phyloP scores from a whole-genome alignment of 1,140 invertebrate species.

The Thrips palmi region DNA sequence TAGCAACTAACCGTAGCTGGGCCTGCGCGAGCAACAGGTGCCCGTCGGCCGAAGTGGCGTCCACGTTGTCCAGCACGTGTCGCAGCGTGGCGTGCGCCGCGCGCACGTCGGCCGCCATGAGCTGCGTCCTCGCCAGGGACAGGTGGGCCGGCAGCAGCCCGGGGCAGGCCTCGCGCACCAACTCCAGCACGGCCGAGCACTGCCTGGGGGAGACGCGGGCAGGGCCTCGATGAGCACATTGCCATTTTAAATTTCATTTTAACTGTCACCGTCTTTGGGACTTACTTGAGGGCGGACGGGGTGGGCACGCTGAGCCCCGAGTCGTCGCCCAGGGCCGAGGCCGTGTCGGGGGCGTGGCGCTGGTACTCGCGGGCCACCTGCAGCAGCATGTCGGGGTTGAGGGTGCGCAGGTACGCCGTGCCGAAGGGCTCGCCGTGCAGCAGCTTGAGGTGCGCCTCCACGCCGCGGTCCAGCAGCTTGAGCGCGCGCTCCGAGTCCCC shows the following conservation, averaged over 20 bases:
- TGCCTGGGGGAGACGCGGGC: too few relatives aligned
- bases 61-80: constrained; percentile 50
- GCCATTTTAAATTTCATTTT: too few relatives aligned
- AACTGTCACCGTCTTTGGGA: too few relatives aligned
- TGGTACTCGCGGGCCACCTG: constrained; percentile 62
- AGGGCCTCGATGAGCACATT: too few relatives aligned
- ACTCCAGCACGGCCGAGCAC: constrained; percentile 49
- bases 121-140: constrained; percentile 27
- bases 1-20: constrained; percentile 21
- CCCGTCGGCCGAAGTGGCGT: constrained; percentile 59
- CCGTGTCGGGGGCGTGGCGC: constrained; percentile 44
- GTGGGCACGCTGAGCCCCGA: too few relatives aligned
- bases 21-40: constrained; percentile 81
- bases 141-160: constrained; percentile 55
- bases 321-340: too few relatives aligned
- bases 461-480: constrained; percentile 46
- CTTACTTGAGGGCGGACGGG: too few relatives aligned
- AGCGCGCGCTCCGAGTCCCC: constrained; percentile 37
- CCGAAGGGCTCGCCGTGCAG: constrained; percentile 48
- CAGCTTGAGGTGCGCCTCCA: constrained; percentile 42
- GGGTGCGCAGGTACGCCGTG: constrained; percentile 44
- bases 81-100: constrained; percentile 44
- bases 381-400: constrained; percentile 76
- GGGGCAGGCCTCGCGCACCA: constrained; percentile 60
- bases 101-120: constrained; percentile 52